Evolutionary conservation across 2,113 vertebrate species (phyloP), one percentile per base, ranked within the genome.

Genomic region (Hiodon tergisus): DNA sequence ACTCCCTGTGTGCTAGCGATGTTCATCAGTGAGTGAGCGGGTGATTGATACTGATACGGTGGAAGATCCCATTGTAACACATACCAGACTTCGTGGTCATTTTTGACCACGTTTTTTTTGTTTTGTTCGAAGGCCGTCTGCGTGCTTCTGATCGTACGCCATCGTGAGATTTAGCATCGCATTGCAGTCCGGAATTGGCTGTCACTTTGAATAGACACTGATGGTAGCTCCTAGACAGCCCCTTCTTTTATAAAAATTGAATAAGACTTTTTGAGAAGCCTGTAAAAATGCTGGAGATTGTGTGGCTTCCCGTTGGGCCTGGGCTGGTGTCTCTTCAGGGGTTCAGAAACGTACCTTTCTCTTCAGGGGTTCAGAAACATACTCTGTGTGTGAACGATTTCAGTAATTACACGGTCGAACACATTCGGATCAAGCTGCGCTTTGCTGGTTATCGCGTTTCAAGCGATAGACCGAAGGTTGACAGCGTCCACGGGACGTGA

Each of bases 201-300:
- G 68, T 70, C 59, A 65, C 53, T 16, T 62, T 71, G 51, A 50
- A 31, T 50, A 63, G 52, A 47, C 57, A 60, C 51, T 76, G 47
- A 50, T 17, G 46, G 50, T 71, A 65, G 58, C 68, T 76, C 52
- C 68, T 17, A n/a, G 67, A 14, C 59, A 65, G 58, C 17, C 59
- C 59, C 68, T 63, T 57, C 60, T 65, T 59, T 70, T 70, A 76
- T 76, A 71, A 76, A 71, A 76, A 63, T 70, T 31, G 31, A 31
- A 31, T 31, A 31, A 31, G 31, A 31, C 31, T 31, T 76, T 70
- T 52, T 54, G 75, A 74, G 61, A 55, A 11, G 60, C 67, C 51
- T 63, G 60, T 76, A 67, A 76, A 71, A 76, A 76, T 62, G 60
- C 31, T 31, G 16, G 50, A 76, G 68, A 71, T 76, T n/a, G n/a